Percentiles rank a stretch among this genome's conserved stretches.
Conservation (phyloP, 2,113 vertebrate species). For the Psilopogon haemacephalus region DNA sequence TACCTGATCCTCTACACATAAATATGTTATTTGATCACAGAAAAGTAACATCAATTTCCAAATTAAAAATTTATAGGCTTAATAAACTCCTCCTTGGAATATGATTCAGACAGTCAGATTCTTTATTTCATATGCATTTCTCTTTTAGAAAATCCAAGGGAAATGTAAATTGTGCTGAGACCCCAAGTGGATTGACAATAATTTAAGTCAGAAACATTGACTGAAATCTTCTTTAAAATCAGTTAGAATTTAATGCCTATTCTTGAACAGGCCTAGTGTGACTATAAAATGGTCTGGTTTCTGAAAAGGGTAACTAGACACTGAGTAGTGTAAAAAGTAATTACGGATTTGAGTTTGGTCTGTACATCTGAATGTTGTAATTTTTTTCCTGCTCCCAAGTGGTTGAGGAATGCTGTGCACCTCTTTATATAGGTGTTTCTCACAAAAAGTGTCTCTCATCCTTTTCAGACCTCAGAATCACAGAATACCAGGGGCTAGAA, state of each 20-base stretch:
- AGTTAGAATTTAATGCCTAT: not conserved
- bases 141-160: slow-evolving; percentile 11
- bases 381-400: not conserved
- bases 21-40: not conserved
- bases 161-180: not conserved
- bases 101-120: not conserved
- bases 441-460: not conserved
- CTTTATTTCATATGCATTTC: not conserved
- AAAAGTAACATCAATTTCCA: slow-evolving; percentile 35
- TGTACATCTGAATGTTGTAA: not conserved
- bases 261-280: not conserved
- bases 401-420: not conserved
- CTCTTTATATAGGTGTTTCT: not conserved
- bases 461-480: not conserved
- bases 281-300: not conserved
- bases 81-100: slow-evolving; percentile 18
- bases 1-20: not conserved
- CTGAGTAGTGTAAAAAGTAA: not conserved
- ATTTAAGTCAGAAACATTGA: slow-evolving; percentile 36
- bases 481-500: too few species aligned
- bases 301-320: not conserved
- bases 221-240: slow-evolving; percentile 22
- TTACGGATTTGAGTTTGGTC: not conserved
- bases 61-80: not conserved
- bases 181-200: not conserved